Conservation (phyloP, 2,797 vertebrate species). For the Anguilla anguilla region DNA sequence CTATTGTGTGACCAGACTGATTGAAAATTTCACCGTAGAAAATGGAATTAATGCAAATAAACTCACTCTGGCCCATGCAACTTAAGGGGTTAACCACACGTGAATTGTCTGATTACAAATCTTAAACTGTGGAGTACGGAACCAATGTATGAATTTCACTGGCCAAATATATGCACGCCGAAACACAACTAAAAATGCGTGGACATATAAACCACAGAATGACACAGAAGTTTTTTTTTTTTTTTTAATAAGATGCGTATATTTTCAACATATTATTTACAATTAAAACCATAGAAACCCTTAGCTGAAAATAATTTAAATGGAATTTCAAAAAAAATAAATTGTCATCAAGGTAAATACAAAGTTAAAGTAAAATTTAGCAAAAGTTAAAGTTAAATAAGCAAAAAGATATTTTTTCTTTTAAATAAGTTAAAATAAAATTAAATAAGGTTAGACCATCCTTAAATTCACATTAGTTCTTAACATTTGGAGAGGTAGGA, state of each 20-base stretch:
- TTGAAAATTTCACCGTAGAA: too few relatives aligned
- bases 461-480: background rate
- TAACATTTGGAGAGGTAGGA: background rate
- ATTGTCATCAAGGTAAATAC: background rate
- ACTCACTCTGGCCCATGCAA: too few relatives aligned
- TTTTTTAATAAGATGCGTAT: slow-evolving; percentile 9
- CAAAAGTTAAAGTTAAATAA: too few relatives aligned
- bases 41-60: too few relatives aligned
- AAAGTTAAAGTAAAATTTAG: too few relatives aligned
- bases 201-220: background rate
- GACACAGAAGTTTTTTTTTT: background rate
- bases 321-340: background rate
- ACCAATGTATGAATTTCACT: background rate
- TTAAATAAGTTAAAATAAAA: too few relatives aligned
- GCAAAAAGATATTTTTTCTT: too few relatives aligned
- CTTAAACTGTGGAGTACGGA: too few relatives aligned
- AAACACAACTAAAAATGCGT: background rate
- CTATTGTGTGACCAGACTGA: too few relatives aligned
- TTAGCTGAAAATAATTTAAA: background rate
- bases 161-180: background rate
- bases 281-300: slow-evolving; percentile 18
- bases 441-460: background rate
- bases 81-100: too few relatives aligned
- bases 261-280: slow-evolving; percentile 29
- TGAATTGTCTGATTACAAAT: too few relatives aligned